phyloP scores from a whole-genome alignment of 2,888 invertebrate genomes.

The Nomada flava region DNA sequence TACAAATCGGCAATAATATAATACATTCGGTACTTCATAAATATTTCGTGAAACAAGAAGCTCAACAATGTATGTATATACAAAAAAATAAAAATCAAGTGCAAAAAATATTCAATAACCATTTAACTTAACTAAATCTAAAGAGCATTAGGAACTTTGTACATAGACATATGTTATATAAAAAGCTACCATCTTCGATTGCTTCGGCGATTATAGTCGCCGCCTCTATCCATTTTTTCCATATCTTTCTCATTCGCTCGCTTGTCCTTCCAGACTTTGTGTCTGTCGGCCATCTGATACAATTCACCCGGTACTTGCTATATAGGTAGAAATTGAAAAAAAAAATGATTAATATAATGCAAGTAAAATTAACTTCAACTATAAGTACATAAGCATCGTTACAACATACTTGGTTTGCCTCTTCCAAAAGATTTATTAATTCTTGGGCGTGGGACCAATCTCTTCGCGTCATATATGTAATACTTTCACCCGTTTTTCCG shows the following conservation, averaged over 20 bases:
- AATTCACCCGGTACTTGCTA: constrained; percentile 92
- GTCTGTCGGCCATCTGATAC: constrained; percentile 90
- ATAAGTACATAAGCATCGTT: neutral
- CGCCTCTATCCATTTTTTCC: constrained; percentile 78
- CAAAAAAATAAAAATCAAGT: constrained; percentile 11
- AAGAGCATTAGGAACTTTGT: constrained; percentile 7
- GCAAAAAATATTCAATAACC: neutral
- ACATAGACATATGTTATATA: neutral
- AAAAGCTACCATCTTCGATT: constrained; percentile 26
- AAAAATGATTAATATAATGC: no score
- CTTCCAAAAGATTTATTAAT: constrained; percentile 93
- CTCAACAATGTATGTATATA: neutral
- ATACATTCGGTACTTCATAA: no score
- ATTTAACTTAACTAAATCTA: neutral
- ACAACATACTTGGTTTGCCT: constrained; percentile 89
- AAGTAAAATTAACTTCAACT: neutral
- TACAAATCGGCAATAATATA: no score
- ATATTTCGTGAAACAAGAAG: neutral
- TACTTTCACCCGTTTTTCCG: constrained; percentile 92
- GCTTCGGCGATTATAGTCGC: constrained; percentile 51
- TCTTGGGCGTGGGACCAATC: constrained; percentile 94
- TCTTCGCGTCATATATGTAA: constrained; percentile 91
- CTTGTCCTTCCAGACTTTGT: constrained; percentile 88
- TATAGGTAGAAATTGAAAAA: constrained; percentile 8
- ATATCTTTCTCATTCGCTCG: constrained; percentile 86